Conservation (phyloP, 1,140 invertebrate species). For the Bradynema listronoti region DNA sequence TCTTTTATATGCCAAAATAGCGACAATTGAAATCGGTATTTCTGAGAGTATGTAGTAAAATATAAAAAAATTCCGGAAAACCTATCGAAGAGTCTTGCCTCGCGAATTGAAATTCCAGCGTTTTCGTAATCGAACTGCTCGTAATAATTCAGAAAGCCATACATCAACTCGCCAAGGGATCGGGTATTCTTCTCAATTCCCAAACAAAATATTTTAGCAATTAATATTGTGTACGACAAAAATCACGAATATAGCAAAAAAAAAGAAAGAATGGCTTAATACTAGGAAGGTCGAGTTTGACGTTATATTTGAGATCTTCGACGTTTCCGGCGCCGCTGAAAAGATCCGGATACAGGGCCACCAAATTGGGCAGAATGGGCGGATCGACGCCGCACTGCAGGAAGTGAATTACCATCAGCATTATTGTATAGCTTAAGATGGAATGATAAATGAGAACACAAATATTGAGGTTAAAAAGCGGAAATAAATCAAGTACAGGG, state of each 20-base stretch:
- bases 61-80: conserved; percentile 4
- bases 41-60: neutral
- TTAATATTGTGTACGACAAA: neutral
- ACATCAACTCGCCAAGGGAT: conserved; percentile 77
- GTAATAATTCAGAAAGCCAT: conserved; percentile 82
- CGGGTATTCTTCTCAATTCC: conserved; percentile 66
- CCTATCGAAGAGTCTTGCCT: conserved; percentile 66
- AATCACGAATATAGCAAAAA: too few species aligned
- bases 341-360: conserved; percentile 23
- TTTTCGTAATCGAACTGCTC: conserved; percentile 67
- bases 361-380: conserved; percentile 53
- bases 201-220: conserved; percentile 38
- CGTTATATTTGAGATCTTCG: conserved; percentile 21
- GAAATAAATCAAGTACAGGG: too few species aligned
- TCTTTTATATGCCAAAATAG: conserved; percentile 16
- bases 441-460: neutral
- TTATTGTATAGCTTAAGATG: conserved; percentile 63
- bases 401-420: conserved; percentile 89
- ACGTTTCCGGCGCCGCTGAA: conserved; percentile 28
- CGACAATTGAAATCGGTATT: neutral
- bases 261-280: too few species aligned
- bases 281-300: conserved; percentile 22
- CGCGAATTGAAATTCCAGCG: conserved; percentile 75
- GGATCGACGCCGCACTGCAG: conserved; percentile 72
- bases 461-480: too few species aligned